Base-by-base conservation (phyloP, 2,888 invertebrate species). In the Noctua fimbriata region DNA sequence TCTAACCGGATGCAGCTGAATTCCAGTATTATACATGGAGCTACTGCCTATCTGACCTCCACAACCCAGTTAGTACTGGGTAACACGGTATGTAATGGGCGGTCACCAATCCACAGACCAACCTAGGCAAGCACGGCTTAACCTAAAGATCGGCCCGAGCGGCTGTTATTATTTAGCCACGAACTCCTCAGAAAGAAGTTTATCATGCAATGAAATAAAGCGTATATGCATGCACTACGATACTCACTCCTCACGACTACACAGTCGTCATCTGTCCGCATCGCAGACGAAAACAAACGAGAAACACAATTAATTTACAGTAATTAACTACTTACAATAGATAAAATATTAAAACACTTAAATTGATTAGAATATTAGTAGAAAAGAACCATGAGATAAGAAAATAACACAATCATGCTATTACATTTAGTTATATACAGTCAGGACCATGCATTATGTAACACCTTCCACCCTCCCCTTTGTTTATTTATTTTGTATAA, bases 221-320 rank as follows among this genome's bases (percentile, higher is more conserved):
- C 41, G 66, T 32, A 78, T 76, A 73, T 52, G 9, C 93, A 92
- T 93, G 93, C 92, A 87, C 89, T 91, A 91, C 49, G 63, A 91
- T 95, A 96, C 96, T 96, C 87, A 96, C 96, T 92, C 90, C 92
- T 92, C 83, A 95, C 92, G 88, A 94, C 91, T 89, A 94, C 87
- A 93, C 91, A 93, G 89, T 95, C 95, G 85, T 95, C 96, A 88
- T 95, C 96, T 96, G 94, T 91, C 90, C 92, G 85, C 88, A 87
- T 85, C 83, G 88, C 91, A 82, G 89, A 90, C 89, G 89, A 89
- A 88, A 86, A 91, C 84, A 91, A 91, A 92, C 83, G 87, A 88
- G 86, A 88, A 88, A 91, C 84, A 91, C 85, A 88, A 83, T 83
- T 79, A 85, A 84, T 88, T 79, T 87, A 87, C 79, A 78, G 76